Percentiles rank a stretch among this genome's conserved stretches.
phyloP scores from a whole-genome alignment of 2,888 invertebrate species.

The Drosophila nr. medialis region DNA sequence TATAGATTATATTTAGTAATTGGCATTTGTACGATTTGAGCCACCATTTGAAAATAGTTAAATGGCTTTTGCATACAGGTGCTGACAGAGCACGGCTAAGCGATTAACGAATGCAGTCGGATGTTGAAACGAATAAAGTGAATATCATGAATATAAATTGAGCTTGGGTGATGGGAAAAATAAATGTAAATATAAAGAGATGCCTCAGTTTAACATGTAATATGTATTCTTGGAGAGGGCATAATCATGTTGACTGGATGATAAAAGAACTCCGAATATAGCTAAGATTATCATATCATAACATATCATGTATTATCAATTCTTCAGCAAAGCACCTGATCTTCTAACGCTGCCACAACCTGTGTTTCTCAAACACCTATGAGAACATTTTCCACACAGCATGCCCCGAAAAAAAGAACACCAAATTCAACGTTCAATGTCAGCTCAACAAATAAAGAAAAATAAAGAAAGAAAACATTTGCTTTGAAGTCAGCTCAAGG shows the following conservation, averaged over 20 bases:
- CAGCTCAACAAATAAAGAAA: conserved; percentile 10
- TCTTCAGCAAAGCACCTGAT: conserved; percentile 18
- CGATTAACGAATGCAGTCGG: conserved; percentile 4
- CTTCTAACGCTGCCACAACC: background rate
- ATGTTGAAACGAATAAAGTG: background rate
- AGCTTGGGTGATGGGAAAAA: background rate
- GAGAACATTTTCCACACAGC: conserved; percentile 21
- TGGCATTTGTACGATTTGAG: conserved; percentile 59
- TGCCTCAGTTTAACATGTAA: background rate
- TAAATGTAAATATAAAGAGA: background rate
- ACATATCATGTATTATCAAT: background rate
- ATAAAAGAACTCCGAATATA: background rate
- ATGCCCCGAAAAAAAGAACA: conserved; percentile 13
- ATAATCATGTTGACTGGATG: background rate
- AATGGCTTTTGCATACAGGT: conserved; percentile 67
- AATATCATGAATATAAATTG: background rate
- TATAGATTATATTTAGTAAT: conserved; percentile 71
- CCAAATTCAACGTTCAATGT: conserved; percentile 9
- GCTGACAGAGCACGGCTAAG: conserved; percentile 33
- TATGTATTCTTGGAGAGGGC: background rate
- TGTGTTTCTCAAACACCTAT: conserved; percentile 13
- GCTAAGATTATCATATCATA: background rate
- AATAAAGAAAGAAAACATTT: conserved; percentile 9
- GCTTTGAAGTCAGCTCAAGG: conserved; percentile 27
- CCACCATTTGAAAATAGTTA: conserved; percentile 54